A percentile compares a stretch with the other conserved stretches of the same genome.
Conservation (phyloP, 2,888 invertebrate species). For the Drosophila acutilabella region DNA sequence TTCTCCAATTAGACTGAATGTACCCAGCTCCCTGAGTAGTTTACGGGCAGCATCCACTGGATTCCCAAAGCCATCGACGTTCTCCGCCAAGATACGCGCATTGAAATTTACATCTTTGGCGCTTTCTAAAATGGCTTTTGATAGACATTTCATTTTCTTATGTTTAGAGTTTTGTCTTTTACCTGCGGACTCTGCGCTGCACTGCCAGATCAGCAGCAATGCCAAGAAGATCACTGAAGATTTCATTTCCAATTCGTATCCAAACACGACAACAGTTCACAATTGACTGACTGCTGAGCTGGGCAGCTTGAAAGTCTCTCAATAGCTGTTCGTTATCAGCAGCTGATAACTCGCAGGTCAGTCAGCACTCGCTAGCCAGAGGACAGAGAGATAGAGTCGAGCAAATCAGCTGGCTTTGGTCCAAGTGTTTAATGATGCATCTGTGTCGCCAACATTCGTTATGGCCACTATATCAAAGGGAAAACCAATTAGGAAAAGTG, state of each 20-base stretch:
- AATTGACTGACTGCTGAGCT: constrained; percentile 12
- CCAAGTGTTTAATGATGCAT: constrained; percentile 75
- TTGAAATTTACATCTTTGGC: constrained; percentile 13
- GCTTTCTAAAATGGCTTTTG: no score
- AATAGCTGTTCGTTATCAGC: constrained; percentile 18
- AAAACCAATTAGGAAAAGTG: constrained; percentile 73
- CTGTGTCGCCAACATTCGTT: constrained; percentile 68
- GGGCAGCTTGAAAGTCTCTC: neutral
- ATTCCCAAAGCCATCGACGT: fast-evolving
- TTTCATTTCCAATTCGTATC: constrained; percentile 9
- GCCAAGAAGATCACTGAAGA: neutral
- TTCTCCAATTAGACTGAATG: constrained; percentile 31
- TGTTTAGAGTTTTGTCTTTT: neutral
- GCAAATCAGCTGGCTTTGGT: constrained; percentile 52
- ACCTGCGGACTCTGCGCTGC: neutral
- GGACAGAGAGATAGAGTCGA: neutral
- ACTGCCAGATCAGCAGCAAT: constrained; percentile 20
- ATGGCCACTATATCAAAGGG: constrained; percentile 47
- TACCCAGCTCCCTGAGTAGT: constrained; percentile 19
- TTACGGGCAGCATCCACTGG: constrained; percentile 22
- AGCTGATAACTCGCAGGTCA: constrained; percentile 9
- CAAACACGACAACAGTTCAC: neutral
- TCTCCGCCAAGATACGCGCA: constrained; percentile 23
- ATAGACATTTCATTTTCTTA: no score
- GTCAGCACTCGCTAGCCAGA: neutral